These are phyloP conservation scores for Zaprionus ghesquierei DNA, from an alignment of 1,140 invertebrate genomes.

Conservation along the genomic window DNA sequence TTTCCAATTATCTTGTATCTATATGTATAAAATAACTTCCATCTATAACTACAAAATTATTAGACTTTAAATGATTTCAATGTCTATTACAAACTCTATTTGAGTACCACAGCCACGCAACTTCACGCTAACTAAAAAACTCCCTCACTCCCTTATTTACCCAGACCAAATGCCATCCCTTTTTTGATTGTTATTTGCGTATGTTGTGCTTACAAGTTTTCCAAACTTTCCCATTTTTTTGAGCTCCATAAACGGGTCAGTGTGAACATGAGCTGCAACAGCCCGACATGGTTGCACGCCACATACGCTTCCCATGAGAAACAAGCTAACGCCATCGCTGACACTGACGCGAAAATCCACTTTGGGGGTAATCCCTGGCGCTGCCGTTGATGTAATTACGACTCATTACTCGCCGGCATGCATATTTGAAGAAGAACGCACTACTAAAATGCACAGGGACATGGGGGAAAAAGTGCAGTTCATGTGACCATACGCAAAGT, in stretches of 20 bases:
- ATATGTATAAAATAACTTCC: no score
- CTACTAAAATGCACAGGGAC: background rate
- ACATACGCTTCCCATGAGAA: background rate
- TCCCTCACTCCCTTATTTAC: no score
- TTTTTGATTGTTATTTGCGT: background rate
- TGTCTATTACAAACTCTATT: no score
- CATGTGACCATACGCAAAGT: background rate
- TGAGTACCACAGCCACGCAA: no score
- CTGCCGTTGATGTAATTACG: slow-evolving; percentile 33
- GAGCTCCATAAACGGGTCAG: slow-evolving; percentile 3
- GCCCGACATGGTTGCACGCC: background rate
- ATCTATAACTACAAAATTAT: no score
- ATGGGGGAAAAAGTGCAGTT: background rate
- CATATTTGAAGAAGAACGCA: slow-evolving; percentile 28
- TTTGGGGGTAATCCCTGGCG: slow-evolving; percentile 18
- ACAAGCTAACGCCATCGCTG: background rate
- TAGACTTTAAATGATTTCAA: no score
- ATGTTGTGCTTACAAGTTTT: background rate
- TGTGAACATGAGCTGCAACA: background rate
- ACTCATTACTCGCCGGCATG: slow-evolving; percentile 31
- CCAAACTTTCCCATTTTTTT: background rate
- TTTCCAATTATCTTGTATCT: no score
- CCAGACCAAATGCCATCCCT: no score
- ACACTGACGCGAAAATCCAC: slow-evolving; percentile 34
- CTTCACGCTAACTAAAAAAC: no score